Percentiles rank a stretch among this genome's conserved stretches.
Evolutionary conservation across 2,797 vertebrate genomes (phyloP).

Genomic region (Molossus molossus): DNA sequence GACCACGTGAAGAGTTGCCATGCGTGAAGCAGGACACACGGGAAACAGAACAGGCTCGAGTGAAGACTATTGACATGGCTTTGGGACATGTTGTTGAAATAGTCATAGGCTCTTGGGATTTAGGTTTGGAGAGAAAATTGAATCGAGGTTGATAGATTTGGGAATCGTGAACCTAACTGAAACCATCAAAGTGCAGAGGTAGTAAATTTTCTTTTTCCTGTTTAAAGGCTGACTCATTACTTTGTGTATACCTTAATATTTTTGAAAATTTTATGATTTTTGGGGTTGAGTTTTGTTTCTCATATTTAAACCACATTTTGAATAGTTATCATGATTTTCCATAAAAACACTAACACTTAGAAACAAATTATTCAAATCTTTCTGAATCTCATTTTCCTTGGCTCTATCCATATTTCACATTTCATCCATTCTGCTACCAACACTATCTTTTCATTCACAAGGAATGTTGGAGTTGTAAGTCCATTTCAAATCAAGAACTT

Average conservation of each 20-base stretch:
- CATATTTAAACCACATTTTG: conserved; percentile 48
- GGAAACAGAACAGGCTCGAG: neutral
- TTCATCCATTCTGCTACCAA: conserved; percentile 28
- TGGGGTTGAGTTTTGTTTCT: conserved; percentile 29
- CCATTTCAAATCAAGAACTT: conserved; percentile 36
- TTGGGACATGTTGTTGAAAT: conserved; percentile 12
- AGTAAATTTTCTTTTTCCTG: conserved; percentile 35
- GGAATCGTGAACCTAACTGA: conserved; percentile 30
- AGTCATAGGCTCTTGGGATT: conserved; percentile 51
- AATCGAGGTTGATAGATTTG: conserved; percentile 28
- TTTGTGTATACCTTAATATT: neutral
- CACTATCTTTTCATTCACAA: conserved; percentile 55
- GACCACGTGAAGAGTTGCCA: neutral
- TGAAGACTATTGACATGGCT: conserved; percentile 10
- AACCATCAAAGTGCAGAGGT: neutral
- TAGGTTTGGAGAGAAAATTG: conserved; percentile 55
- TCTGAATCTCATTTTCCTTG: conserved; percentile 31
- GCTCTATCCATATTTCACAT: conserved; percentile 17
- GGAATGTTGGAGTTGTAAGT: neutral
- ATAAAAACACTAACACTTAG: conserved; percentile 50
- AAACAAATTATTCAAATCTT: conserved; percentile 41
- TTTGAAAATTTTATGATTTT: conserved; percentile 34
- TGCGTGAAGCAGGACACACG: neutral
- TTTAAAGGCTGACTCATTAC: neutral
- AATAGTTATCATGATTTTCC: conserved; percentile 1